phyloP scores from a whole-genome alignment of 2,797 vertebrate species.

The Takifugu ocellatus region DNA sequence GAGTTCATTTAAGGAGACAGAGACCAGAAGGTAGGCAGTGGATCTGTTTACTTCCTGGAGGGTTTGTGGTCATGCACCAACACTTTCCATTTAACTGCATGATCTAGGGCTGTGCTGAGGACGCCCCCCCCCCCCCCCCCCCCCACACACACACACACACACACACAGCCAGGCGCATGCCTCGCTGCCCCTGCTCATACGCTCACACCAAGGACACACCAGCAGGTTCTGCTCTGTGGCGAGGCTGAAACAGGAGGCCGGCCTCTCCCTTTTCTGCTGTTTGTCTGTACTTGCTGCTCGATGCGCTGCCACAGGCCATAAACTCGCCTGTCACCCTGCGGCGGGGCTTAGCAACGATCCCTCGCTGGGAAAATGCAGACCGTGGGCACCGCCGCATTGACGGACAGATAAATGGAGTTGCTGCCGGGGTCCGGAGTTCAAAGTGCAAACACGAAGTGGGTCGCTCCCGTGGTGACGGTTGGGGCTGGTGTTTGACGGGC shows the following conservation, averaged over 20 bases:
- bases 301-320: conserved; percentile 34
- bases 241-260: conserved; percentile 23
- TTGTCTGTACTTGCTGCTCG: conserved; percentile 23
- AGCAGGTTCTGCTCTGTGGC: conserved; percentile 38
- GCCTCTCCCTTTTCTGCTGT: conserved; percentile 23
- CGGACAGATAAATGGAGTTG: conserved; percentile 40
- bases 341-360: conserved; percentile 34
- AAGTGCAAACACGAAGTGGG: conserved; percentile 67
- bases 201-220: conserved; percentile 30
- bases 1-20: conserved; percentile 50
- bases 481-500: conserved; percentile 57
- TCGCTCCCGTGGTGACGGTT: conserved; percentile 56
- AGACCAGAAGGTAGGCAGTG: conserved; percentile 49
- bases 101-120: conserved; percentile 51
- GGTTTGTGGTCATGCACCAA: conserved; percentile 60
- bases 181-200: conserved; percentile 36
- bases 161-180: conserved; percentile 29
- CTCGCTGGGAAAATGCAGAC: conserved; percentile 32
- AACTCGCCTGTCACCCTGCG: conserved; percentile 30
- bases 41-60: conserved; percentile 64
- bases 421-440: conserved; percentile 51
- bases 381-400: conserved; percentile 22
- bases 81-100: conserved; percentile 57
- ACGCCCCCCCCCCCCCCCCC: conserved; percentile 33
- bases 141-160: conserved; percentile 1